Base-by-base conservation (phyloP, 2,797 vertebrate genomes). In the Muscicapa comitata region DNA sequence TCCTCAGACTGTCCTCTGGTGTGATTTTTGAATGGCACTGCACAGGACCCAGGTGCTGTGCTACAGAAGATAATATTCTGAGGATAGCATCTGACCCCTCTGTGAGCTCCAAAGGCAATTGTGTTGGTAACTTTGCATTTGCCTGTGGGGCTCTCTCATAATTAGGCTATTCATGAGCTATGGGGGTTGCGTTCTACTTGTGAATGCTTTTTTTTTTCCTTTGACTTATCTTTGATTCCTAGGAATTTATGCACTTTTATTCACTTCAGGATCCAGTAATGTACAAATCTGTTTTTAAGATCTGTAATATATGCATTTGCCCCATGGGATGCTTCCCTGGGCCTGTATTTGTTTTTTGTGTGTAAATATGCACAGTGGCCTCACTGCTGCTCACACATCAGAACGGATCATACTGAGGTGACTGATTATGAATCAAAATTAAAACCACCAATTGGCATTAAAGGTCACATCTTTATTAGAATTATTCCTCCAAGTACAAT, bases 391-490 rank as follows among this genome's bases (percentile, higher is more conserved):
- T 96, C 90, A 75, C 94, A 93, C 94, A 95, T 90, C 86, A 97
- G 93, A 90, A 87, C 91, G 85, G 90, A 96, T 98, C 96, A 97
- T 47, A 53, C 75, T 75, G 95, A 95, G 94, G 92, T 97, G 96
- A 97, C 96, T 98, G 97, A 97, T 97, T 95, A 95, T 75, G 95
- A 98, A 96, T 96, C 94, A 96, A 97, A 98, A 98, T 98, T 98
- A 97, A 97, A 98, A 97, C 91, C 89, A 96, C 94, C 96, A 88
- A 96, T 98, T 98, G 96, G 91, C 96, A 97, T 97, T 98, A 98
- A 98, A 98, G 97, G 97, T 98, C 98, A 98, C 80, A 80, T 95
- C 97, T 98, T 98, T 98, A 98, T 98, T 98, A 98, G 96, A 98
- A 97, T 98, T 98, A 97, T 97, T 97, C 95, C 92, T 96, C 97